Percentiles rank a stretch among this genome's conserved stretches.
Conservation (phyloP, 1,140 invertebrate species). For the Monomorium pharaonis region DNA sequence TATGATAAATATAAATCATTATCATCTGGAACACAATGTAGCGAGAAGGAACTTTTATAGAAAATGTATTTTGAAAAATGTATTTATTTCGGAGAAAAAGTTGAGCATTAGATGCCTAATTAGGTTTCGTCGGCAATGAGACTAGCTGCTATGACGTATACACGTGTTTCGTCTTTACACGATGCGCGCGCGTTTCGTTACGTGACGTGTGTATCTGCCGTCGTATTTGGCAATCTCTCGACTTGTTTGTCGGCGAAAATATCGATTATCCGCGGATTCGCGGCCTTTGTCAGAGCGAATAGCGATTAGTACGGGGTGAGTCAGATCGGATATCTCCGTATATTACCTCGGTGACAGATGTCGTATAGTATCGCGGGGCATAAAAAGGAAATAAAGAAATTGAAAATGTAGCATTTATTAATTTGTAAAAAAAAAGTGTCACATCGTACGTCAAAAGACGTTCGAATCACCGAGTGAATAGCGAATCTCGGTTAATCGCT, state of each 20-base stretch:
- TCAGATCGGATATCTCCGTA: constrained; percentile 31
- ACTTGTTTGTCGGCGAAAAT: constrained; percentile 53
- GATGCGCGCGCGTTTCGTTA: background rate
- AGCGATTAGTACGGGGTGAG: constrained; percentile 33
- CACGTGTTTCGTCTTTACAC: background rate
- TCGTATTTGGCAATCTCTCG: constrained; percentile 64
- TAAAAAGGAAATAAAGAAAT: background rate
- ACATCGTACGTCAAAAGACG: background rate
- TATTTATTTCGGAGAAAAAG: background rate
- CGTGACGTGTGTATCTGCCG: constrained; percentile 4
- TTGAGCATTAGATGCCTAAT: background rate
- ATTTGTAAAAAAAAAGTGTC: background rate
- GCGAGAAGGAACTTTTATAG: background rate
- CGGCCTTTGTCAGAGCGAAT: constrained; percentile 50
- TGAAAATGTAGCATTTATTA: background rate
- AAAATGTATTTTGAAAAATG: background rate
- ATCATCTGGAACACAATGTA: background rate
- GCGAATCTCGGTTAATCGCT: background rate
- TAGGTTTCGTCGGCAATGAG: background rate
- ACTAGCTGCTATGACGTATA: background rate
- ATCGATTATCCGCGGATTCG: constrained; percentile 52
- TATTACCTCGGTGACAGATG: background rate
- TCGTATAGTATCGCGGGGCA: background rate
- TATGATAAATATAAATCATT: background rate
- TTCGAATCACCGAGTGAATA: background rate